Evolutionary conservation across 2,113 vertebrate genomes (phyloP), one percentile per base, ranked within the genome.

Genomic region (Elachura formosa): DNA sequence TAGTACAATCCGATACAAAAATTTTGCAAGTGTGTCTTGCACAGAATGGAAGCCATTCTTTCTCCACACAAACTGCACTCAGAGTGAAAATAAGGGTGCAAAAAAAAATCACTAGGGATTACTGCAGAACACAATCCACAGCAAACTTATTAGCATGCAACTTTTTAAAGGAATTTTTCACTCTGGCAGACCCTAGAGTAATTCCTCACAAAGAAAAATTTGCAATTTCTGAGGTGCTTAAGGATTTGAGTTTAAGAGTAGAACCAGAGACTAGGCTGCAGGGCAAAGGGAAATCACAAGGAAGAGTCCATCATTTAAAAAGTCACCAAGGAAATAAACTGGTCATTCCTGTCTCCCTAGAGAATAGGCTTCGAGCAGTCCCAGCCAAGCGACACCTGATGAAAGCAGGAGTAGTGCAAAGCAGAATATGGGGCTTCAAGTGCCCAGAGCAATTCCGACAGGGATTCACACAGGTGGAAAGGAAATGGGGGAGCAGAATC

Each of bases 361-460:
- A 78, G 36, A 43, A 61, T 5, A 54, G 20, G 26, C 31, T 86
- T 87, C 80, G 45, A 81, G 45, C 14, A 45, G 19, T 41, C 59
- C 43, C 26, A 38, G 45, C 22, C 48, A 48, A 14, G 33, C 11
- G 9, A 33, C 31, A 25, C 18, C 16, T 34, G 68, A 55, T 17
- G 33, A 72, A 76, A 80, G 19, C 22, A 45, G 34, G 8, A 20
- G 41, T 1, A 45, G 33, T 2, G 9, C 36, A 54, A 75, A 75
- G 13, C 26, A 51, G 11, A 63, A 8, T 1, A 41, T 1, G 22
- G 73, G 38, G n/a, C n/a, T 71, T 2, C 0, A 77, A 61, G 15
- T 14, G 8, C 23, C 36, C 26, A 25, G 21, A 54, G 40, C 23
- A 86, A 61, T 45, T 54, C 55, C 21, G 21, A 36, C 2, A 1